Conservation (phyloP, 2,113 vertebrate genomes). For the Acrocephalus arundinaceus region DNA sequence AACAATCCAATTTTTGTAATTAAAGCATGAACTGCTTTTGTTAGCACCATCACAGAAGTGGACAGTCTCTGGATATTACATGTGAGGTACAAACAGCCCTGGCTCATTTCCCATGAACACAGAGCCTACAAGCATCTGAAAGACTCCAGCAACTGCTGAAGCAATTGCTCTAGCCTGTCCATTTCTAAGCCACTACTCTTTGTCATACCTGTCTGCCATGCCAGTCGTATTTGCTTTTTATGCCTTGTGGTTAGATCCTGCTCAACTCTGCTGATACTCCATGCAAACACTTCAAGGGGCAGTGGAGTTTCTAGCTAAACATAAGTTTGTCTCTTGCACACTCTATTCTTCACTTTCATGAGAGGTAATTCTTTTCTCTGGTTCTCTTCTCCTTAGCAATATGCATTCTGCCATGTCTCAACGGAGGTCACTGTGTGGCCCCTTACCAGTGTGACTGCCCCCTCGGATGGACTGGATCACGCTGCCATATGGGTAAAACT, state of each 20-base stretch:
- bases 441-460: conserved; percentile 93
- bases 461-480: conserved; percentile 89
- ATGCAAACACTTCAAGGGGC: background rate
- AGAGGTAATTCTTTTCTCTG: background rate
- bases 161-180: background rate
- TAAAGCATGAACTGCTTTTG: background rate
- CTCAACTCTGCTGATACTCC: background rate
- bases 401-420: conserved; percentile 95
- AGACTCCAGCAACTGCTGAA: background rate
- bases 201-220: background rate
- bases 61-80: background rate
- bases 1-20: background rate
- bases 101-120: background rate
- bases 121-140: background rate
- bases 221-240: background rate
- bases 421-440: conserved; percentile 90
- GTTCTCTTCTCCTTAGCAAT: conserved; percentile 78
- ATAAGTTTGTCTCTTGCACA: background rate
- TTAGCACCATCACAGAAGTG: background rate
- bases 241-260: background rate
- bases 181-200: background rate
- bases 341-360: background rate
- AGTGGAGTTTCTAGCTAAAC: background rate
- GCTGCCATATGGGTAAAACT: conserved; percentile 90
- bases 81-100: background rate